Conservation (phyloP, 1,140 invertebrate species). For the Popillia japonica region DNA sequence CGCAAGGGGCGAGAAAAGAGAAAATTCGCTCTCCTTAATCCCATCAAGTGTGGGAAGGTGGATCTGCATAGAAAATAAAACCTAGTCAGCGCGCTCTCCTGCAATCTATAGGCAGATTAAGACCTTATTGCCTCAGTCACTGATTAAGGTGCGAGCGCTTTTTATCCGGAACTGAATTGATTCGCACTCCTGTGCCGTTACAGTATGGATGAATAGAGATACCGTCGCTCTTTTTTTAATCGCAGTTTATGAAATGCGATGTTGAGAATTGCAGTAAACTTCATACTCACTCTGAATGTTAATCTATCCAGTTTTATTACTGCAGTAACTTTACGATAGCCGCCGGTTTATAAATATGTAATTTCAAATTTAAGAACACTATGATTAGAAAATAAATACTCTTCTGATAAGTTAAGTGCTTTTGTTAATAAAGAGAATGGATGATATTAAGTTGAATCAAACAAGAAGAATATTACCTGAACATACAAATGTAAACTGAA, state of each 20-base stretch:
- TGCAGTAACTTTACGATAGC: too few relatives aligned
- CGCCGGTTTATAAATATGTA: too few relatives aligned
- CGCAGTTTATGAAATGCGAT: neutral
- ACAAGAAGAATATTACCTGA: too few relatives aligned
- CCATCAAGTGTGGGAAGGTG: conserved; percentile 36
- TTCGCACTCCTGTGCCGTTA: neutral
- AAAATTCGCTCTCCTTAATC: neutral
- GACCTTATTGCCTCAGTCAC: conserved; percentile 30
- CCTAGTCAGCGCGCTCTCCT: conserved; percentile 30
- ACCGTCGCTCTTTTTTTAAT: neutral
- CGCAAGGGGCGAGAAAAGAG: neutral
- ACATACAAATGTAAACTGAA: too few relatives aligned
- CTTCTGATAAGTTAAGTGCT: too few relatives aligned
- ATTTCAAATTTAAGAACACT: too few relatives aligned
- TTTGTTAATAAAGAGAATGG: too few relatives aligned
- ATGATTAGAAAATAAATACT: too few relatives aligned
- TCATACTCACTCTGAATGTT: neutral
- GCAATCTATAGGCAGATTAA: conserved; percentile 36
- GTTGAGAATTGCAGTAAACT: neutral
- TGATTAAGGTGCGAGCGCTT: conserved; percentile 36
- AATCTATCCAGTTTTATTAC: too few relatives aligned
- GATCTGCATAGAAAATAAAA: conserved; percentile 23
- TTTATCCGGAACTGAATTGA: conserved; percentile 31
- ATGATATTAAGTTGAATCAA: too few relatives aligned
- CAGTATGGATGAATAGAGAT: neutral